phyloP scores from a whole-genome alignment of 2,113 vertebrate genomes.

The Leptosomus discolor region DNA sequence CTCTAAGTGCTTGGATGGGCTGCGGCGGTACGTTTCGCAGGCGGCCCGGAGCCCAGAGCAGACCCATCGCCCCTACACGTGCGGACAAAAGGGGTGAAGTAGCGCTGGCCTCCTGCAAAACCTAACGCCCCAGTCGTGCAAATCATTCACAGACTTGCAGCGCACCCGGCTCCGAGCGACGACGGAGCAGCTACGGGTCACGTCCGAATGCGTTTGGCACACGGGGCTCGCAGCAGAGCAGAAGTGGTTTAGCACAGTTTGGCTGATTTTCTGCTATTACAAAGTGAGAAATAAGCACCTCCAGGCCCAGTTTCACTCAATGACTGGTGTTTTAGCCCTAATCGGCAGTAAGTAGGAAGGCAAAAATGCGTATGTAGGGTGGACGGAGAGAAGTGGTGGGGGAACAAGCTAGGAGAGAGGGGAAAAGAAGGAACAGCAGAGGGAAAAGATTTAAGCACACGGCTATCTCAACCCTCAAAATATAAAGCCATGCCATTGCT shows the following conservation, averaged over 20 bases:
- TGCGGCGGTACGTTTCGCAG: background rate
- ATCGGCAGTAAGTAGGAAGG: background rate
- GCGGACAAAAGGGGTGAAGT: background rate
- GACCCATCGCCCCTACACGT: background rate
- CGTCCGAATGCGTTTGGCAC: background rate
- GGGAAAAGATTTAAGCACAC: background rate
- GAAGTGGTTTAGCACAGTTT: background rate
- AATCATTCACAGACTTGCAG: background rate
- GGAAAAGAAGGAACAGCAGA: background rate
- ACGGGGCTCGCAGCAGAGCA: background rate
- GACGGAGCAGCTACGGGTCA: rapidly evolving
- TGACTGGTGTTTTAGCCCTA: background rate
- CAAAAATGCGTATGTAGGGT: background rate
- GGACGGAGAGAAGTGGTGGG: background rate
- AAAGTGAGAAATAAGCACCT: background rate
- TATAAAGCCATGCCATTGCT: background rate
- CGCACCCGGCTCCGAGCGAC: background rate
- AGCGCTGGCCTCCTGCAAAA: background rate
- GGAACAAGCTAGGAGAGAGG: background rate
- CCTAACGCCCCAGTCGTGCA: background rate
- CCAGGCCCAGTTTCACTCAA: background rate
- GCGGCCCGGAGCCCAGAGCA: background rate
- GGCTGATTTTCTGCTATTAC: background rate
- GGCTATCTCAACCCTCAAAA: background rate
- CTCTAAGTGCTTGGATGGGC: background rate